Evolutionary conservation across 2,113 vertebrate genomes (phyloP).

Genomic region (Clinocottus analis): DNA sequence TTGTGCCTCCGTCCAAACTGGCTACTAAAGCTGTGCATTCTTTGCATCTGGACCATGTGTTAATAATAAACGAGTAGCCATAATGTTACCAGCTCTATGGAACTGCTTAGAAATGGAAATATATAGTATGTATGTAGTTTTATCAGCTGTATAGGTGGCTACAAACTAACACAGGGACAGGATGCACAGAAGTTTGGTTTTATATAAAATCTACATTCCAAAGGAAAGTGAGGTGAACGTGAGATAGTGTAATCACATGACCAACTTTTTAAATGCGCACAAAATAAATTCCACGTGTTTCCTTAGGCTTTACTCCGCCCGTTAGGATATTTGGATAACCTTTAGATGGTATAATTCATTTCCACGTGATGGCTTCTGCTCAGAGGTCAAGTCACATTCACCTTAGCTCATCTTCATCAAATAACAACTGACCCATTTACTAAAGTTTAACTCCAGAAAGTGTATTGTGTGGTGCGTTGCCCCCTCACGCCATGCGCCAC

Average conservation of each 20-base stretch:
- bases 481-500: background rate
- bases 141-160: slow-evolving; percentile 37
- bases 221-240: background rate
- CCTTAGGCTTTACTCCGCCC: background rate
- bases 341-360: background rate
- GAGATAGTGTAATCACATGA: background rate
- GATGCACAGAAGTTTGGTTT: background rate
- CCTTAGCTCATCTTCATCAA: background rate
- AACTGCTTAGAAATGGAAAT: slow-evolving; percentile 47
- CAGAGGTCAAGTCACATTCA: slow-evolving; percentile 1
- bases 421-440: background rate
- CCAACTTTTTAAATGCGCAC: background rate
- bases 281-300: background rate
- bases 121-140: slow-evolving; percentile 10
- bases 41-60: slow-evolving; percentile 43
- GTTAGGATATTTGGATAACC: background rate
- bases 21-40: background rate
- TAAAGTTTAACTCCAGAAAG: background rate
- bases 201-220: background rate
- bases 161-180: background rate
- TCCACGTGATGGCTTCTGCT: background rate
- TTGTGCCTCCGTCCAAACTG: slow-evolving; percentile 2
- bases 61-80: slow-evolving; percentile 32
- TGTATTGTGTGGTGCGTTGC: background rate
- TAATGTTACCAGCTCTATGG: slow-evolving; percentile 29